Evolutionary conservation across 2,797 vertebrate species (phyloP), one percentile per base, ranked within the genome.

Genomic region (Rhinatrema bivittatum): DNA sequence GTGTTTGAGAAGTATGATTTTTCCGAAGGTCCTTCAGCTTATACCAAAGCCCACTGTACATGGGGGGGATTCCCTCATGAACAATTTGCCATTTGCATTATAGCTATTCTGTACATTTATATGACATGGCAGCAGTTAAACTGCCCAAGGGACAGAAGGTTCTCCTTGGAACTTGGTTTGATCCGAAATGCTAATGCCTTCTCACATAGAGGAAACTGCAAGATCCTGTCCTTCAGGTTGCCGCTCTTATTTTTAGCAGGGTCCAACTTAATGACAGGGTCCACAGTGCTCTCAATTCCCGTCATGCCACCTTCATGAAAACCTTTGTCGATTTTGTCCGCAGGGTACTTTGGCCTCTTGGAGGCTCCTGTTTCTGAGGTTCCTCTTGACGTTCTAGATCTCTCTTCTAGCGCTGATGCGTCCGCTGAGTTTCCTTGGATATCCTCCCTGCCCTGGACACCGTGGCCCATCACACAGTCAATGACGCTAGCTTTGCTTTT

Each of bases 71-170:
- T 17, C 2, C 26, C 8, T n/a, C 3, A 6, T 3, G 11, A 27
- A 39, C n/a, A n/a, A n/a, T n/a, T n/a, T n/a, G n/a, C n/a, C n/a
- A n/a, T n/a, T n/a, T n/a, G n/a, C n/a, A n/a, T n/a, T n/a, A n/a
- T n/a, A n/a, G n/a, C n/a, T 14, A 13, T 10, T 16, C 20, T 9
- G 2, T 7, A 21, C 5, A 13, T 10, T 33, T 74, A 93, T 14
- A 93, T 82, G 51, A 93, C 89, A 0, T 88, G 88, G 65, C 90
- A 93, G 64, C 90, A 93, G 84, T 91, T 93, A 70, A 91, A 91
- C 78, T 93, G 90, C 15, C 87, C 82, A 46, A 93, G 70, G 0
- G 90, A 88, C 20, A 91, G 73, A 25, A 91, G 86, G 58, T 86
- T 87, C 58, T 88, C 83, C 58, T 90, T 89, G 63, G 87, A 81